Percentiles rank a stretch among this genome's conserved stretches.
Evolutionary conservation across 1,140 invertebrate genomes (phyloP).

Genomic region (Hestina assimilis): DNA sequence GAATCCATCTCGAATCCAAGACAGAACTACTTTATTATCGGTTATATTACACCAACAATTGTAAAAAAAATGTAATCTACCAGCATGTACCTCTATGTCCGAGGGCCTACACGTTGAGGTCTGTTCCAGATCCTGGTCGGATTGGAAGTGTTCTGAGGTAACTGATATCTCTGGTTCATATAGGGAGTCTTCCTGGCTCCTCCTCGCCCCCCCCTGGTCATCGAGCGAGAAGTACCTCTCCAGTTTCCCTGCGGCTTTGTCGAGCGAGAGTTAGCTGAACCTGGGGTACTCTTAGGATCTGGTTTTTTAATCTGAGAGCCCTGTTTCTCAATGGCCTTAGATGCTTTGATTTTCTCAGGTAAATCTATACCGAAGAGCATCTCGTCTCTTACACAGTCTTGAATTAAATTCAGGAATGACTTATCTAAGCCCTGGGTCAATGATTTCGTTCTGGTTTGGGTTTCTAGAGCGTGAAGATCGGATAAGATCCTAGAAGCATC

Average conservation of each 20-base stretch:
- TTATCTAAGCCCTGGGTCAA: too few species aligned
- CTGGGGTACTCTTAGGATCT: not conserved
- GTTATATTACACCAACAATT: conserved; percentile 6
- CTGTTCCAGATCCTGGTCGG: not conserved
- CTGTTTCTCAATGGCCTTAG: conserved; percentile 33
- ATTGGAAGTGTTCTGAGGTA: not conserved
- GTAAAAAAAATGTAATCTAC: conserved; percentile 6
- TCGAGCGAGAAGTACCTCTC: not conserved
- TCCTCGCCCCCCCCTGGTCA: conserved; percentile 7
- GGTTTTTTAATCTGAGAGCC: conserved; percentile 32
- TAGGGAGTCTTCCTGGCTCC: not conserved
- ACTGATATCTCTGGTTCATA: not conserved
- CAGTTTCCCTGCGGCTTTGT: conserved; percentile 2
- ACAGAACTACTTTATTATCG: not conserved
- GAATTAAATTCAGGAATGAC: too few species aligned
- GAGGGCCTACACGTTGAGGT: conserved; percentile 7
- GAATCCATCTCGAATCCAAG: not conserved
- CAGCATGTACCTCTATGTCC: conserved; percentile 9
- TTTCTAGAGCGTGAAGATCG: too few species aligned
- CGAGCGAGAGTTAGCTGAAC: not conserved
- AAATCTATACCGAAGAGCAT: conserved; percentile 29
- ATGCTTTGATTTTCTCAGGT: conserved; percentile 34
- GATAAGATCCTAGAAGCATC: too few species aligned
- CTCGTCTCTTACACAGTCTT: too few species aligned
- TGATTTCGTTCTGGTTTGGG: too few species aligned